Base-by-base conservation (phyloP, 2,113 vertebrate genomes). In the Oostethus manadensis region DNA sequence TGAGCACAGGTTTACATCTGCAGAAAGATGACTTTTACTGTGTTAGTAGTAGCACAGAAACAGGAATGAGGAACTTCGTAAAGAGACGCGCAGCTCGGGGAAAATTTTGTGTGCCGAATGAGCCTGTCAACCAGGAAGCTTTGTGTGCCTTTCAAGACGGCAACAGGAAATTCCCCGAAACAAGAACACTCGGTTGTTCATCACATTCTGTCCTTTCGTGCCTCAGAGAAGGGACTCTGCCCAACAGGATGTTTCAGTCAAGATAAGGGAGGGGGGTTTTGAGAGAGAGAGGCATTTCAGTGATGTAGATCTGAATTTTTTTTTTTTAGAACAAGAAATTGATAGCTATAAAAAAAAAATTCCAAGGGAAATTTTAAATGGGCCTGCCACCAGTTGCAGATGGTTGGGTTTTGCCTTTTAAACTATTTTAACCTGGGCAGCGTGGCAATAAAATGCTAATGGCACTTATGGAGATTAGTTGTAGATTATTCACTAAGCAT, bases 91-190 rank as follows among this genome's bases (percentile, higher is more conserved):
- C 10, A 14, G 42, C 38, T 48, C 50, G 0, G 58, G 73, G 71
- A 68, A 64, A 14, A 51, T 60, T 63, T 57, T 38, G 40, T 56
- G 60, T 58, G 33, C 66, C 21, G 43, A 64, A 44, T 48, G 50
- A 51, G 38, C 38, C 38, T 50, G 69, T 59, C 21, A 70, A 77
- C 64, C 33, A 74, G 81, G 79, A 84, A 66, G 71, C 79, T 65
- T 73, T 73, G 66, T 42, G 75, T 54, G 57, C 65, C 57, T 40
- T 8, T 17, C 6, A 18, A 22, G 68, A 63, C 73, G 70, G 58
- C 43, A 33, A 68, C 76, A 81, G 80, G 77, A 87, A 87, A 84
- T 82, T 84, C 82, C 79, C 82, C 79, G 76, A 57, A 77, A 70
- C 70, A 42, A 45, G 48, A 79, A 68, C 64, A 47, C 51, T 83